phyloP scores from a whole-genome alignment of 2,888 invertebrate species.

The Nemurella pictetii region DNA sequence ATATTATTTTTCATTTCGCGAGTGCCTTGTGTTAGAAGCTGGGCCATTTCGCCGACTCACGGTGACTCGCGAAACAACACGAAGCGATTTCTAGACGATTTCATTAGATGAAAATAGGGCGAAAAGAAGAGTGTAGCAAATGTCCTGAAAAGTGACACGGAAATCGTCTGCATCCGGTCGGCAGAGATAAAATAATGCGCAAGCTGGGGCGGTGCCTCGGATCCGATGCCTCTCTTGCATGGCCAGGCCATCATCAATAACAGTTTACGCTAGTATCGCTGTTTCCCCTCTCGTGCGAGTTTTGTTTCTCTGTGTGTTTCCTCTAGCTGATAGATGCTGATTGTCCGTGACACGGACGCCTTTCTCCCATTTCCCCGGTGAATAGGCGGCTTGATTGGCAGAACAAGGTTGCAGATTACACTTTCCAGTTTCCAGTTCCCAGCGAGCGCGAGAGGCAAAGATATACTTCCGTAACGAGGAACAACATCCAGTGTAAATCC shows the following conservation, averaged over 20 bases:
- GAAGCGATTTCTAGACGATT: not conserved
- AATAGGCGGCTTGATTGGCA: slow-evolving; percentile 8
- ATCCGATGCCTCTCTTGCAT: not conserved
- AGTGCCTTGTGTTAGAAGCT: not conserved
- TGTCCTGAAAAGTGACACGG: not conserved
- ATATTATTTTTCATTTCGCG: not conserved
- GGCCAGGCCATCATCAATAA: not conserved
- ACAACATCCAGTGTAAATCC: not conserved
- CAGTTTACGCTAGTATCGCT: not conserved
- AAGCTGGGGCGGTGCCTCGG: not conserved
- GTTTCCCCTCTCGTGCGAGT: not conserved
- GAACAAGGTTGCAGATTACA: slow-evolving; percentile 7
- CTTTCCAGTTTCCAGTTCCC: not conserved
- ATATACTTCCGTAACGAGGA: not conserved
- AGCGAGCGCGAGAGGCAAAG: too few relatives aligned
- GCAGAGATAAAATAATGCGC: not conserved
- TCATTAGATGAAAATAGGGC: not conserved
- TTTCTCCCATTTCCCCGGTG: slow-evolving; percentile 2
- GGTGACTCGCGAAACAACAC: not conserved
- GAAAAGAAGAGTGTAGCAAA: not conserved
- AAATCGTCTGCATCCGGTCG: not conserved
- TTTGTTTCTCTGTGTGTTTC: not conserved
- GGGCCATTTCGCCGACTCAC: not conserved
- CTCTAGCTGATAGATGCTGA: slow-evolving; percentile 7
- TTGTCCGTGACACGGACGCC: slow-evolving; percentile 12